phyloP scores from a whole-genome alignment of 2,888 invertebrate genomes.

The Caenorhabditis virilis region DNA sequence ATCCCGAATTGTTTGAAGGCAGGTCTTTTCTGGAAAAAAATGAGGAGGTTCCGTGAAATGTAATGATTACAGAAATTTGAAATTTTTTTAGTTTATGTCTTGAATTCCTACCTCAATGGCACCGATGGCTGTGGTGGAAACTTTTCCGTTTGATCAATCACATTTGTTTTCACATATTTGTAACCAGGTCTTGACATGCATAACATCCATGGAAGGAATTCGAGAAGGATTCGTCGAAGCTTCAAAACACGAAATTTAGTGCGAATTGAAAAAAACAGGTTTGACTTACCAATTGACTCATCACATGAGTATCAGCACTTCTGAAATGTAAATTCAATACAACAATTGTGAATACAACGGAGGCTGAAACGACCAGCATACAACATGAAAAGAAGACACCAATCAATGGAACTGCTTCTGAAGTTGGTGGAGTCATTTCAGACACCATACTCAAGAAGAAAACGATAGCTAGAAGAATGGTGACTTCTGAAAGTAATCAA shows the following conservation, averaged over 20 bases:
- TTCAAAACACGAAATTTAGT: too few species aligned
- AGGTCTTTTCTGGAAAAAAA: conserved; percentile 25
- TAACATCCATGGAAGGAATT: conserved; percentile 63
- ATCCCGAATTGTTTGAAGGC: conserved; percentile 49
- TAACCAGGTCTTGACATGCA: conserved; percentile 63
- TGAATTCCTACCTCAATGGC: too few species aligned
- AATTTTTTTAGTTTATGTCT: too few species aligned
- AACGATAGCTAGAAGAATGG: conserved; percentile 82
- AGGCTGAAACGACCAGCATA: conserved; percentile 64
- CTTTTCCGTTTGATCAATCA: conserved; percentile 32
- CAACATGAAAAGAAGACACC: conserved; percentile 65
- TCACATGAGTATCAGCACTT: conserved; percentile 60
- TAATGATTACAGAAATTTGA: not conserved
- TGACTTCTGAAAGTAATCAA: conserved; percentile 54
- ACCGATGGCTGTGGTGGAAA: conserved; percentile 34
- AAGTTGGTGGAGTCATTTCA: conserved; percentile 93
- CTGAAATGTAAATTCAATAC: conserved; percentile 64
- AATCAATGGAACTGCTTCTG: conserved; percentile 54
- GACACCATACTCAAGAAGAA: conserved; percentile 96
- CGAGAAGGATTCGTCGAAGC: conserved; percentile 51
- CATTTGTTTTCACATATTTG: conserved; percentile 42
- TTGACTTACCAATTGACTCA: conserved; percentile 50
- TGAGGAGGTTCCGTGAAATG: not conserved
- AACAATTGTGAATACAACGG: conserved; percentile 65
- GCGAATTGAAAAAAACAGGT: too few species aligned